Conservation (phyloP, 2,113 vertebrate genomes). For the Cercopithecus mona region DNA sequence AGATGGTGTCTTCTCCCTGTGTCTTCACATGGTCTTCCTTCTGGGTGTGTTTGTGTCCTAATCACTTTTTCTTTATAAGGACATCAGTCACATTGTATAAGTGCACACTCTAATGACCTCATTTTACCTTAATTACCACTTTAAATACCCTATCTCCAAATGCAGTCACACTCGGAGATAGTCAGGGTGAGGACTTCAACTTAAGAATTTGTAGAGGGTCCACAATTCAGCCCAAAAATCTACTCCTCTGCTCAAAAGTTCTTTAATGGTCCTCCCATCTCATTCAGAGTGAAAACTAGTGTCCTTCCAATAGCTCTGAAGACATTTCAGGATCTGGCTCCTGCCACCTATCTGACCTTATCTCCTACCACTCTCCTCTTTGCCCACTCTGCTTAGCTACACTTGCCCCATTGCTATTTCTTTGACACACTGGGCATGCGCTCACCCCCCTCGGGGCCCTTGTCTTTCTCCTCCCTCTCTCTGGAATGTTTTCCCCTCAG, state of each 20-base stretch:
- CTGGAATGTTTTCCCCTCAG: background rate
- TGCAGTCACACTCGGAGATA: background rate
- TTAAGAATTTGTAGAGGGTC: background rate
- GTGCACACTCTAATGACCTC: background rate
- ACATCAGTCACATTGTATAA: background rate
- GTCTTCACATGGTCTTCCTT: background rate
- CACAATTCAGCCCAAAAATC: background rate
- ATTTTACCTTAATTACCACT: background rate
- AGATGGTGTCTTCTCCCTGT: background rate
- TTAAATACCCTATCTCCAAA: background rate
- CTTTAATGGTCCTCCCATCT: background rate
- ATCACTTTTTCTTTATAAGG: background rate
- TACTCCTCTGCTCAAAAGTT: background rate
- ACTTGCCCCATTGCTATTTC: background rate
- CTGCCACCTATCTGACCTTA: background rate
- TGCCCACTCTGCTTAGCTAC: background rate
- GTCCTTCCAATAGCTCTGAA: background rate
- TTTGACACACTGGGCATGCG: background rate
- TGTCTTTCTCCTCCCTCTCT: background rate
- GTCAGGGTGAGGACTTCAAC: background rate
- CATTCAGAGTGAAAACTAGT: background rate
- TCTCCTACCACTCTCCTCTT: background rate
- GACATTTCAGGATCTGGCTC: background rate
- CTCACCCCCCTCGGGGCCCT: background rate
- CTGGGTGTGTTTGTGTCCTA: background rate